phyloP scores from a whole-genome alignment of 2,888 invertebrate species.

The Cistogaster globosa region DNA sequence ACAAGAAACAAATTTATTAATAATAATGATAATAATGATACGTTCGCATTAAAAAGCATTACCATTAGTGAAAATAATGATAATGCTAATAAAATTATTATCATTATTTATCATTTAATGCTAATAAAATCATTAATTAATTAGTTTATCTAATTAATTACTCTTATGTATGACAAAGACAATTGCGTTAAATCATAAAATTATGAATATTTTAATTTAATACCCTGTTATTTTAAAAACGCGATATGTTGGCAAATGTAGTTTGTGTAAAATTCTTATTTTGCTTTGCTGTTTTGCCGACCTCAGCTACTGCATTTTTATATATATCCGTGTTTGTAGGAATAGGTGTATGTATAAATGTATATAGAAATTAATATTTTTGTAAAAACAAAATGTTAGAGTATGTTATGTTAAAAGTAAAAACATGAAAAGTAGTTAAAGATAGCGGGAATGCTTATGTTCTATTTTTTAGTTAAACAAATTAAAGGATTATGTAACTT shows the following conservation, averaged over 20 bases:
- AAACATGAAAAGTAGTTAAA: slow-evolving; percentile 35
- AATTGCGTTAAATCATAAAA: too few relatives aligned
- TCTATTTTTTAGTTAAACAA: slow-evolving; percentile 30
- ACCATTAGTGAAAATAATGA: too few relatives aligned
- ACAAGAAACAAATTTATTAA: too few relatives aligned
- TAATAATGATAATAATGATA: too few relatives aligned
- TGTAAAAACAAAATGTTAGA: too few relatives aligned
- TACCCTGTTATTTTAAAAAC: not conserved
- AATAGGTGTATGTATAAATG: not conserved
- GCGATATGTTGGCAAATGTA: slow-evolving; percentile 13
- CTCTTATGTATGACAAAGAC: too few relatives aligned
- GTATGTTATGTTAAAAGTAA: slow-evolving; percentile 10
- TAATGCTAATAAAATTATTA: too few relatives aligned
- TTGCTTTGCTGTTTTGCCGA: slow-evolving; percentile 40
- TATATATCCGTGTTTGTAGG: not conserved
- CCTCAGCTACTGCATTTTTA: slow-evolving; percentile 59
- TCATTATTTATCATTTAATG: too few relatives aligned
- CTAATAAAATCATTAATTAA: too few relatives aligned
- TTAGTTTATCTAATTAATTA: too few relatives aligned
- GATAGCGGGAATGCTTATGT: not conserved
- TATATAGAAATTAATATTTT: slow-evolving; percentile 15
- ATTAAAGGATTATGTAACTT: not conserved
- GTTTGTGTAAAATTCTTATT: slow-evolving; percentile 14
- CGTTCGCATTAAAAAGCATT: too few relatives aligned
- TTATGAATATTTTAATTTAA: too few relatives aligned